Evolutionary conservation across 2,797 vertebrate genomes (phyloP).

Genomic region (Tenualosa thibaudeaui): DNA sequence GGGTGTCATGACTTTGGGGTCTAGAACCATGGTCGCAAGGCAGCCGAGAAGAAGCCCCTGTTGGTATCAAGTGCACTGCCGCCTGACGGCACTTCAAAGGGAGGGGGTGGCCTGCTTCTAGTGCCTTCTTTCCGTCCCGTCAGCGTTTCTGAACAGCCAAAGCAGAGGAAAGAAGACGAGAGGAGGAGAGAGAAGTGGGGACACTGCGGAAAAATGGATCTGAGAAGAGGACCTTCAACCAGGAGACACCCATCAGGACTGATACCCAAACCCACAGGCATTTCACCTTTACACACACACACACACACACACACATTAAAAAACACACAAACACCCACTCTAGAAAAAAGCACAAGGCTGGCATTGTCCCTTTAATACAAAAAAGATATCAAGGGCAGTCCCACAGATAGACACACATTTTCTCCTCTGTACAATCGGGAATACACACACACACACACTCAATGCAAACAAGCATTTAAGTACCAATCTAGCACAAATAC

Average conservation of each 20-base stretch:
- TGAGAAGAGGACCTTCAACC: constrained; percentile 50
- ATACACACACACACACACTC: not conserved
- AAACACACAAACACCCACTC: no score
- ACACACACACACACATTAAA: not conserved
- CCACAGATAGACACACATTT: not conserved
- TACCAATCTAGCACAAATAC: not conserved
- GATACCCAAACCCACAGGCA: not conserved
- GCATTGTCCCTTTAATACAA: not conserved
- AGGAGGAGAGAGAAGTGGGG: not conserved
- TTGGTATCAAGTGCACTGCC: not conserved
- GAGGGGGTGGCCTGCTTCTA: not conserved
- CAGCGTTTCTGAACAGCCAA: not conserved
- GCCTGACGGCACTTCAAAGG: constrained; percentile 20
- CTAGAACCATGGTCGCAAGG: not conserved
- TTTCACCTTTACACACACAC: constrained; percentile 13
- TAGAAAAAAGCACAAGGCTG: not conserved
- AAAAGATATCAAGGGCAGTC: not conserved
- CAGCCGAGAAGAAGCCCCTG: constrained; percentile 9
- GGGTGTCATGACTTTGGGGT: not conserved
- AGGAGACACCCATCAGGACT: constrained; percentile 25
- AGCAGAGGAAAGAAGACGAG: not conserved
- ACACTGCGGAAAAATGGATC: constrained; percentile 47
- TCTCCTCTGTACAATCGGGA: not conserved
- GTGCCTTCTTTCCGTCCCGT: constrained; percentile 18
- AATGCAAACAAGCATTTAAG: not conserved